Conservation (phyloP, 2,797 vertebrate genomes). For the Myotis vivesi region DNA sequence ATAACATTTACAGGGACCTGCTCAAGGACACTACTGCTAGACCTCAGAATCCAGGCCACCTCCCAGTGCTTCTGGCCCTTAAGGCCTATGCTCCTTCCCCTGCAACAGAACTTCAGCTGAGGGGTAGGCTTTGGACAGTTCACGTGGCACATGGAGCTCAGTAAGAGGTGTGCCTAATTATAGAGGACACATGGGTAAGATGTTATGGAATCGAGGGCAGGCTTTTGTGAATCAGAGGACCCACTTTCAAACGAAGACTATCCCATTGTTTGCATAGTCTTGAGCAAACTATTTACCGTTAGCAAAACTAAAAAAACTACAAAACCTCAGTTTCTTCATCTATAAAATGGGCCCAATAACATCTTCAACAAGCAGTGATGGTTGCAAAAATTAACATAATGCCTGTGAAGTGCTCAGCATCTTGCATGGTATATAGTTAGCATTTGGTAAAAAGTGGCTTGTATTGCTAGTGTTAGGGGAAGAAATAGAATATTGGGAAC, state of each 20-base stretch:
- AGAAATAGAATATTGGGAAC: no score
- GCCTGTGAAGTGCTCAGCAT: background rate
- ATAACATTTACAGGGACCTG: background rate
- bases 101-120: background rate
- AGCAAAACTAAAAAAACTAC: background rate
- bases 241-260: background rate
- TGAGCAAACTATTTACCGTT: background rate
- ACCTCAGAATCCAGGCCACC: background rate
- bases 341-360: background rate
- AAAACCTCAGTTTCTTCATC: background rate
- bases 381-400: background rate
- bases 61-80: background rate
- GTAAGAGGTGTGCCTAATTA: background rate
- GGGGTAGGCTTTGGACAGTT: background rate
- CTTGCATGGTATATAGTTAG: background rate
- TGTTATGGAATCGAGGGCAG: background rate
- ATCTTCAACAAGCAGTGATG: background rate
- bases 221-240: background rate
- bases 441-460: background rate
- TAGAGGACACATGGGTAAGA: background rate
- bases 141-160: background rate
- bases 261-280: background rate
- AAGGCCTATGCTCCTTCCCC: background rate
- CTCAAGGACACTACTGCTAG: no score
- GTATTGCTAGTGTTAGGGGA: background rate